These are phyloP conservation scores for Amphipyra berbera DNA, from an alignment of 2,888 invertebrate species.

Conservation along the genomic window DNA sequence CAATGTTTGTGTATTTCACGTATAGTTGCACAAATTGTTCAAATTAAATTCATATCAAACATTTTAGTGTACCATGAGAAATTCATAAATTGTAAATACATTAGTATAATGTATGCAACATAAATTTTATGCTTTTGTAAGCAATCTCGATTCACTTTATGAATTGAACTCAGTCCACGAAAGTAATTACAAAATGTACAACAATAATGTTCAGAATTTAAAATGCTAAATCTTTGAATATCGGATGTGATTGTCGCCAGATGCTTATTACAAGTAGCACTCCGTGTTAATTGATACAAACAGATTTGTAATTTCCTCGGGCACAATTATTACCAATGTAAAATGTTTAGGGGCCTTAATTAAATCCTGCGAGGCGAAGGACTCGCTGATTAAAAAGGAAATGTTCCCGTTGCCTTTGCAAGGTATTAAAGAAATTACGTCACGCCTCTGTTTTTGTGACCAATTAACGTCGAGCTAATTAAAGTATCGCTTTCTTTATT, in stretches of 20 bases:
- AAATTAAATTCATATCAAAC: slow-evolving; percentile 17
- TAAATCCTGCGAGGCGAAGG: slow-evolving; percentile 75
- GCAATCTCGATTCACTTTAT: slow-evolving; percentile 5
- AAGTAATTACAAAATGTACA: slow-evolving; percentile 8
- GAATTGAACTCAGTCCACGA: background rate
- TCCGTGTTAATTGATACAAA: slow-evolving; percentile 75
- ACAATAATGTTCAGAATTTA: slow-evolving; percentile 5
- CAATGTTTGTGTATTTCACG: slow-evolving; percentile 21
- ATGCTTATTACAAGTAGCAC: slow-evolving; percentile 60
- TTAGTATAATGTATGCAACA: background rate
- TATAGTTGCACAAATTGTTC: slow-evolving; percentile 17
- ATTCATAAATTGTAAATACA: background rate
- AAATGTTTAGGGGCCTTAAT: slow-evolving; percentile 81
- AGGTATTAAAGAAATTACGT: slow-evolving; percentile 72
- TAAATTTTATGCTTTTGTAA: slow-evolving; percentile 6
- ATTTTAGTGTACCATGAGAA: slow-evolving; percentile 11
- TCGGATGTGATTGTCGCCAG: slow-evolving; percentile 28
- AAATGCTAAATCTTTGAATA: slow-evolving; percentile 12
- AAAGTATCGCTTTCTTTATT: slow-evolving; percentile 61
- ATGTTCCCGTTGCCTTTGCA: slow-evolving; percentile 58
- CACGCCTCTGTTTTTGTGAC: slow-evolving; percentile 63
- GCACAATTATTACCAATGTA: slow-evolving; percentile 81
- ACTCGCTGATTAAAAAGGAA: slow-evolving; percentile 76
- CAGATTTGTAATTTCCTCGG: slow-evolving; percentile 71
- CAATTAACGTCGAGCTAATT: slow-evolving; percentile 64